These are phyloP conservation scores for Neofelis nebulosa DNA, from an alignment of 2,113 vertebrate genomes.

Conservation along the genomic window DNA sequence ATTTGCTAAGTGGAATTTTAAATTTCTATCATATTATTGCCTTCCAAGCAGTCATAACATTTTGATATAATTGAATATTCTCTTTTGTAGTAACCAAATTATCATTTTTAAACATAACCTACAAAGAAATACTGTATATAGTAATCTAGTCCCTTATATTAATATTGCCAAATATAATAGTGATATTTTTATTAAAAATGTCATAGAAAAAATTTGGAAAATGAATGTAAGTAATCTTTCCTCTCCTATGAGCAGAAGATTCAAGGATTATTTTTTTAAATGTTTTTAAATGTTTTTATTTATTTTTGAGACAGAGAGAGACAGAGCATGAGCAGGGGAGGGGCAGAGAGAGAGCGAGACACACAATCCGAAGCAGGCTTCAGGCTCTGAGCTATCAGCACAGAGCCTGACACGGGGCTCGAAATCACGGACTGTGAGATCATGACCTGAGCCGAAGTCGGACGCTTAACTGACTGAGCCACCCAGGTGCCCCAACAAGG, in stretches of 20 bases:
- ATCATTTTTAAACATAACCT: neutral
- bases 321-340: no score
- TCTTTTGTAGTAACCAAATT: neutral
- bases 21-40: constrained; percentile 11
- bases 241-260: neutral
- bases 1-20: neutral
- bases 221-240: neutral
- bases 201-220: neutral
- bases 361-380: no score
- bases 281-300: no score
- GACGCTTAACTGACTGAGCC: no score
- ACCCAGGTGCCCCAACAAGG: neutral
- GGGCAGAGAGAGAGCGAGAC: no score
- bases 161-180: neutral
- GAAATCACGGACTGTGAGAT: no score
- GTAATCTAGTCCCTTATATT: neutral
- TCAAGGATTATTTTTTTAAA: neutral
- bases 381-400: no score
- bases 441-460: no score
- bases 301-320: no score
- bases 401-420: no score
- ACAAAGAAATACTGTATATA: neutral
- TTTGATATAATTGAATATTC: constrained; percentile 4
- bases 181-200: neutral
- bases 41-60: constrained; percentile 4